Evolutionary conservation across 2,113 vertebrate genomes (phyloP).

Genomic region (Climacteris rufus): DNA sequence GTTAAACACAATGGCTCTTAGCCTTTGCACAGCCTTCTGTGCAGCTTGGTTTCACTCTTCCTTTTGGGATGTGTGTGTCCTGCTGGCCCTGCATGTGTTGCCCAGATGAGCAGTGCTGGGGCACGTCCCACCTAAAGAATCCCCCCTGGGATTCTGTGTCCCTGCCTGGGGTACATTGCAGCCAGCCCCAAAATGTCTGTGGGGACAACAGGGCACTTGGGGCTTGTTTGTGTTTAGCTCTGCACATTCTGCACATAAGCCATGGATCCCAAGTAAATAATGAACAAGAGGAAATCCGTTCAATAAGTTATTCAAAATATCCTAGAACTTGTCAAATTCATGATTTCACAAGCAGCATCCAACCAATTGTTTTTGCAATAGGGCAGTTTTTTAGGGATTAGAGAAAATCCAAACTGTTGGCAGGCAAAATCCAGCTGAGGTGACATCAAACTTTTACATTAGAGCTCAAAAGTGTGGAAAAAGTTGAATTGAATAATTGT

Average conservation of each 20-base stretch:
- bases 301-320: conserved; percentile 11
- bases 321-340: not conserved
- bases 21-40: not conserved
- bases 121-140: not conserved
- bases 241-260: not conserved
- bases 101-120: conserved; percentile 7
- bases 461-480: not conserved
- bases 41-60: not conserved
- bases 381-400: not conserved
- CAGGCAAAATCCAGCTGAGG: not conserved
- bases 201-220: not conserved
- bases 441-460: not conserved
- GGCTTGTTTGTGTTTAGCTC: conserved; percentile 10
- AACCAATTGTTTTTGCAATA: not conserved
- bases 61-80: too few relatives aligned
- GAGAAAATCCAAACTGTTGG: not conserved
- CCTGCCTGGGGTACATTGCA: too few relatives aligned
- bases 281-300: not conserved
- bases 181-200: too few relatives aligned
- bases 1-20: not conserved
- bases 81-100: not conserved
- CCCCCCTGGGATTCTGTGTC: not conserved
- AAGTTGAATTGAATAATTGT: not conserved
- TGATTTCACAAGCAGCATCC: not conserved
- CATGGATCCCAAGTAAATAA: not conserved